Base-by-base conservation (phyloP, 2,113 vertebrate species). In the Hylia prasina region DNA sequence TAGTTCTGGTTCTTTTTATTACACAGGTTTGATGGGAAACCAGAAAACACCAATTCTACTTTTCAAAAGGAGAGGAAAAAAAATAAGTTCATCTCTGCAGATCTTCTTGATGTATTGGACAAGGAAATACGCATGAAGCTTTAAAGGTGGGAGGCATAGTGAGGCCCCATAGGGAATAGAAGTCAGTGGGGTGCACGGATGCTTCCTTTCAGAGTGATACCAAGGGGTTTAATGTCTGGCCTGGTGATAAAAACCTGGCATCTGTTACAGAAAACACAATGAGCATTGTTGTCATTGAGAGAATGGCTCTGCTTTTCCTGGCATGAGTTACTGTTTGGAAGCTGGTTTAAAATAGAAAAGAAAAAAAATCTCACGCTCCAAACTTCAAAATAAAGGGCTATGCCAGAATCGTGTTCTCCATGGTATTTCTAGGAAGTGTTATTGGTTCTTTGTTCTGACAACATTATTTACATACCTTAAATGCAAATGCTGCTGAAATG, bases 281-380 rank as follows among this genome's bases (percentile, higher is more conserved):
- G 90, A 96, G 65, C 87, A 98, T 98, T 98, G 98, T 98, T 98
- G 93, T 97, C 93, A 89, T 91, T 98, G 88, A 97, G 96, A 97
- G 91, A 97, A 97, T 96, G 97, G 97, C 93, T 98, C 96, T 98
- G 97, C 98, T 98, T 98, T 97, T 97, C 94, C 95, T 98, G 97
- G 98, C 97, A 96, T 64, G 35, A 97, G 75, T 95, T 82, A 82
- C 76, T 96, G 71, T 95, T 97, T 97, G 94, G 96, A 98, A 97
- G 83, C 42, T 54, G 82, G 75, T 97, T 96, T 97, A 97, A 98
- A 97, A 97, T 96, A 97, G 95, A 97, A 97, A 94, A 97, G 53
- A 72, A 95, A 97, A 97, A 96, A 96, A 84, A 81, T 44, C 48
- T 94, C 85, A 70, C 77, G 94, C 94, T 94, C 75, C 93, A 85